These are phyloP conservation scores for Balanococcus diminutus DNA, from an alignment of 2,888 invertebrate species.

Conservation along the genomic window DNA sequence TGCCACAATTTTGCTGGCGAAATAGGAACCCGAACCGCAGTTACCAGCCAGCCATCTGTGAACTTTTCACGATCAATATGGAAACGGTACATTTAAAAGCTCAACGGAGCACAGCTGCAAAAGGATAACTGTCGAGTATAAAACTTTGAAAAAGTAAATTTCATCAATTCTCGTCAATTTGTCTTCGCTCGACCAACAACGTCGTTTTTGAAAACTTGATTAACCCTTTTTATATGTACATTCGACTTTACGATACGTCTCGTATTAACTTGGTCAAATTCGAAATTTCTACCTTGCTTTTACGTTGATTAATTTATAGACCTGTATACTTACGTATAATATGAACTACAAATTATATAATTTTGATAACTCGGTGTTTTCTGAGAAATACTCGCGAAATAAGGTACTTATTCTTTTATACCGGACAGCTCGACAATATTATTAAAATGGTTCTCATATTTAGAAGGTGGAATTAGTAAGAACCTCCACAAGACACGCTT, in stretches of 20 bases:
- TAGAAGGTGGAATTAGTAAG: too few relatives aligned
- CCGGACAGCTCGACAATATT: too few relatives aligned
- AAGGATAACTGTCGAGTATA: conserved; percentile 30
- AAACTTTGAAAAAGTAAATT: conserved; percentile 34
- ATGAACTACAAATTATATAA: too few relatives aligned
- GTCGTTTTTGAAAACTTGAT: conserved; percentile 1
- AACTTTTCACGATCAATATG: conserved; percentile 42
- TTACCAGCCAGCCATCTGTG: conserved; percentile 36
- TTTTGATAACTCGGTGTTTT: too few relatives aligned
- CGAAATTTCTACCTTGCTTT: not conserved
- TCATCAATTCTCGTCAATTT: conserved; percentile 21
- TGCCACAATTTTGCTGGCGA: conserved; percentile 7
- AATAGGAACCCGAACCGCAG: conserved; percentile 32
- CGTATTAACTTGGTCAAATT: not conserved
- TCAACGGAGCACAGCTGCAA: conserved; percentile 33
- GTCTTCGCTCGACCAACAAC: not conserved
- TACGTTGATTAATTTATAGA: not conserved
- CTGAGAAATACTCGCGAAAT: too few relatives aligned
- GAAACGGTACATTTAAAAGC: conserved; percentile 36
- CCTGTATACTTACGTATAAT: too few relatives aligned
- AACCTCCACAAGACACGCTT: too few relatives aligned
- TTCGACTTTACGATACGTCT: not conserved
- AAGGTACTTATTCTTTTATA: too few relatives aligned
- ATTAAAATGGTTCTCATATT: too few relatives aligned
- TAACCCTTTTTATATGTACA: not conserved